Conservation (phyloP, 1,140 invertebrate genomes). For the Aporrectodea caliginosa region DNA sequence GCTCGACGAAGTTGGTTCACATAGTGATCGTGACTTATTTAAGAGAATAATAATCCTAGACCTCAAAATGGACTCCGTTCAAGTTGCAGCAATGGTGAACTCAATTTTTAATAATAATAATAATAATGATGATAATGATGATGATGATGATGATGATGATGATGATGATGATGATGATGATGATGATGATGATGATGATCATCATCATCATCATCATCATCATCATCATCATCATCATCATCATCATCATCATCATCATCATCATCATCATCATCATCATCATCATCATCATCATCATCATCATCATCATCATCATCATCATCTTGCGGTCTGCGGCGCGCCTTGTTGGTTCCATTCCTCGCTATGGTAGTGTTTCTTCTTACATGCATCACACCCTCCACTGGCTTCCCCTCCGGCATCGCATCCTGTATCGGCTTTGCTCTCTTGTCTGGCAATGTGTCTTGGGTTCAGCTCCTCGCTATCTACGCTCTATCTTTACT, state of each 20-base stretch:
- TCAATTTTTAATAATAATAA: neutral
- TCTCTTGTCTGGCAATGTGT: too few species aligned
- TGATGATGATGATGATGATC: constrained; percentile 24
- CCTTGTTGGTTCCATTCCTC: too few species aligned
- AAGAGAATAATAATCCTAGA: too few species aligned
- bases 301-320: constrained; percentile 28
- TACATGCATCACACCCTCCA: too few species aligned
- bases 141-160: neutral
- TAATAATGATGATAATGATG: neutral
- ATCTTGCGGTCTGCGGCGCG: too few species aligned
- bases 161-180: constrained; percentile 8
- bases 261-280: constrained; percentile 19
- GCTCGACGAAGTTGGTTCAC: neutral
- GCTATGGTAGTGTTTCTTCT: too few species aligned
- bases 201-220: constrained; percentile 17
- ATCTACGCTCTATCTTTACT: too few species aligned
- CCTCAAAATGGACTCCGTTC: neutral
- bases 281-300: constrained; percentile 33
- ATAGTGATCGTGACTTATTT: too few species aligned
- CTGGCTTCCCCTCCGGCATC: too few species aligned
- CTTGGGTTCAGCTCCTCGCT: too few species aligned
- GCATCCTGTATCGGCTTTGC: too few species aligned
- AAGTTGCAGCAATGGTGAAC: neutral
- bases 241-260: constrained; percentile 27
- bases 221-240: constrained; percentile 21